These are phyloP conservation scores for Alethe diademata DNA, from an alignment of 2,113 vertebrate species.

Conservation along the genomic window DNA sequence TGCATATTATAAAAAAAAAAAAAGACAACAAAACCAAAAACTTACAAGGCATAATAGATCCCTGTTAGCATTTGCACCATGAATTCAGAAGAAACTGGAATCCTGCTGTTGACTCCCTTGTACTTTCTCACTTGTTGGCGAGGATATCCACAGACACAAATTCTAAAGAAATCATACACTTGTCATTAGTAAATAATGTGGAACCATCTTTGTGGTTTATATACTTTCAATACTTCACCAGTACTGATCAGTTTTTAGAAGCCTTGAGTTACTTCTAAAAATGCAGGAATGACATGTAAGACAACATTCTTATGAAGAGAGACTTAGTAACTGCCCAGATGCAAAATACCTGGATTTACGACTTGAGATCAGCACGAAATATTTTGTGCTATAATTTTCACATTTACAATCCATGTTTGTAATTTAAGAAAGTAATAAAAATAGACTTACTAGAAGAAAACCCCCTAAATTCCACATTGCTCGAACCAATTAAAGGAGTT, in stretches of 20 bases:
- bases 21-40: not conserved
- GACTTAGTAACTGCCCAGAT: not conserved
- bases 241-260: not conserved
- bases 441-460: not conserved
- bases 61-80: slow-evolving; percentile 97
- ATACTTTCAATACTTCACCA: not conserved
- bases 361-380: not conserved
- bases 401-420: not conserved
- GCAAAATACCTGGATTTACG: not conserved
- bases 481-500: not conserved
- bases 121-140: slow-evolving; percentile 92
- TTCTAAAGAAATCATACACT: slow-evolving; percentile 75
- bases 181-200: not conserved
- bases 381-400: not conserved
- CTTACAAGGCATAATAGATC: slow-evolving; percentile 97
- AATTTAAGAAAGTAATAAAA: not conserved
- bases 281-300: not conserved
- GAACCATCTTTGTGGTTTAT: not conserved
- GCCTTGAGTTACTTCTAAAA: not conserved
- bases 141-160: slow-evolving; percentile 95
- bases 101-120: slow-evolving; percentile 85
- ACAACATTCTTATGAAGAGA: not conserved
- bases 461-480: not conserved
- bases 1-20: not conserved
- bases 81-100: slow-evolving; percentile 94